These are phyloP conservation scores for Odocoileus virginianus DNA, from an alignment of 2,113 vertebrate species.

Conservation along the genomic window DNA sequence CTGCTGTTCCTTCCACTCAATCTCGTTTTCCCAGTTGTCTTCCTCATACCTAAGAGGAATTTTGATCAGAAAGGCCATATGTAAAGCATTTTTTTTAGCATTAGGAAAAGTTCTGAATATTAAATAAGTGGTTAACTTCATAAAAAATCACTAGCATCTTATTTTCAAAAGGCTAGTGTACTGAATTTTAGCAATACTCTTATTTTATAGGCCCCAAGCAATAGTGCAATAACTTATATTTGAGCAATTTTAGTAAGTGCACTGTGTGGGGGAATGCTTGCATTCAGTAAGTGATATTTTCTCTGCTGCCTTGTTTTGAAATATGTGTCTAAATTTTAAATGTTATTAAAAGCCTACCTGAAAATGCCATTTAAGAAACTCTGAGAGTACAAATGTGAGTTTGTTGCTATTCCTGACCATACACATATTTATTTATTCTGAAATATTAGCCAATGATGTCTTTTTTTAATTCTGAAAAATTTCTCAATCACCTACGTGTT, in stretches of 20 bases:
- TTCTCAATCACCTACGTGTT: neutral
- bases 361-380: neutral
- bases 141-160: neutral
- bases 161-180: neutral
- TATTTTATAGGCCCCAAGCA: neutral
- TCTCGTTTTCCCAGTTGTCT: neutral
- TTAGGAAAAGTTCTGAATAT: neutral
- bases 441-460: neutral
- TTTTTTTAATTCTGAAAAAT: neutral
- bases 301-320: neutral
- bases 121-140: neutral
- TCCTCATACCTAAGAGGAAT: neutral
- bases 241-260: neutral
- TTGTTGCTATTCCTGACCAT: neutral
- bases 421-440: neutral
- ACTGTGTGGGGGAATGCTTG: fast-evolving
- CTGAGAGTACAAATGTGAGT: neutral
- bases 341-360: neutral
- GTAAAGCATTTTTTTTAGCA: neutral
- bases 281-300: neutral
- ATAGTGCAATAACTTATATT: neutral
- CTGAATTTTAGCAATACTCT: neutral
- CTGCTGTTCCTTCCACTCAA: neutral
- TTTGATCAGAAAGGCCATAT: neutral
- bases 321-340: neutral